phyloP scores from a whole-genome alignment of 2,113 vertebrate genomes.

The Henicopernis longicauda region DNA sequence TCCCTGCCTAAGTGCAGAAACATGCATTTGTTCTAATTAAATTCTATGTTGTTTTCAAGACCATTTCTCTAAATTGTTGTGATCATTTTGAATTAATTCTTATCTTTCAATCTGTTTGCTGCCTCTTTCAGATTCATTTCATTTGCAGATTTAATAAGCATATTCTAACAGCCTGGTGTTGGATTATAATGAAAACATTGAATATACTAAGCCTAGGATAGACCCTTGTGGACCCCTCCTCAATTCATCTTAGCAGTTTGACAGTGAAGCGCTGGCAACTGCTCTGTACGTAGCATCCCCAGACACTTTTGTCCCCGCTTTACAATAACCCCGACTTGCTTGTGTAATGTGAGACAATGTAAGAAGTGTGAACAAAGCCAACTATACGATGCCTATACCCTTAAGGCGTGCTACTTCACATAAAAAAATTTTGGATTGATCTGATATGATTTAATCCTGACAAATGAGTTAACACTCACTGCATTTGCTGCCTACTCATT shows the following conservation, averaged over 20 bases:
- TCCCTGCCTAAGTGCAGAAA: not conserved
- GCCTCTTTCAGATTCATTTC: not conserved
- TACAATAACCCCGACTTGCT: not conserved
- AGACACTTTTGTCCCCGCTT: not conserved
- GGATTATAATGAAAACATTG: not conserved
- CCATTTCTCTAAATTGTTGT: not conserved
- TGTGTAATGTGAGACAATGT: not conserved
- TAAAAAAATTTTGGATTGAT: constrained; percentile 21
- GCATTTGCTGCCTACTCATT: constrained; percentile 5
- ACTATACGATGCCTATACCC: not conserved
- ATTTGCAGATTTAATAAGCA: constrained; percentile 4
- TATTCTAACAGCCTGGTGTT: not conserved
- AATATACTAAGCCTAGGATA: not conserved
- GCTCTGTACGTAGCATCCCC: not conserved
- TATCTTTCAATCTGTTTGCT: constrained; percentile 11
- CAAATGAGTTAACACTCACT: constrained; percentile 40
- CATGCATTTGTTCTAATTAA: not conserved
- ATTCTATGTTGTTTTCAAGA: not conserved
- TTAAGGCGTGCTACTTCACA: not conserved
- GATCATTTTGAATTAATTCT: constrained; percentile 28
- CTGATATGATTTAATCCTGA: constrained; percentile 27
- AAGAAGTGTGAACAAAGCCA: not conserved
- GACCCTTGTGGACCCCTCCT: not conserved
- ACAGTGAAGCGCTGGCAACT: not conserved
- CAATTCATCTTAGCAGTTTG: not conserved